These are phyloP conservation scores for Macropodus opercularis DNA, from an alignment of 2,797 vertebrate genomes.

Conservation along the genomic window DNA sequence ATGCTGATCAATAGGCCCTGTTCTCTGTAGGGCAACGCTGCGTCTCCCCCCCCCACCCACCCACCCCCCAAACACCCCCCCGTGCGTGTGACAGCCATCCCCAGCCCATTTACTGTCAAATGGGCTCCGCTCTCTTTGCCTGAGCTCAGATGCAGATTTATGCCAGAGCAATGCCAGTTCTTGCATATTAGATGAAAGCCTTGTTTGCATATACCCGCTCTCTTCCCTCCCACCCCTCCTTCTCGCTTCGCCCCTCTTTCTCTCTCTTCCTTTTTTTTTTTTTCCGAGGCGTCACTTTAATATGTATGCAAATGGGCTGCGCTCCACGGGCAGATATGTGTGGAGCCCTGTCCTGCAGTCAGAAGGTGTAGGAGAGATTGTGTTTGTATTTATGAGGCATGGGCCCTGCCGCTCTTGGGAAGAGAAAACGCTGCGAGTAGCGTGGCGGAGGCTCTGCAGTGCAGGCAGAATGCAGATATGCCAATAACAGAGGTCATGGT, in stretches of 20 bases:
- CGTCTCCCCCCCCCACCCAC: conserved; percentile 65
- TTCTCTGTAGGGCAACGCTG: conserved; percentile 66
- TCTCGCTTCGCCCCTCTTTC: conserved; percentile 62
- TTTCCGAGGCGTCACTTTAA: conserved; percentile 94
- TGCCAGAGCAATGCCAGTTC: conserved; percentile 80
- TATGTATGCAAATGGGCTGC: conserved; percentile 96
- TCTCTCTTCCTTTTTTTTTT: conserved; percentile 92
- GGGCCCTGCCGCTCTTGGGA: conserved; percentile 76
- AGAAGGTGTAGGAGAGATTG: conserved; percentile 84
- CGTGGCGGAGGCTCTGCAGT: conserved; percentile 77
- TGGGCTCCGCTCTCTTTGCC: conserved; percentile 73
- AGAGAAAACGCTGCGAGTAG: conserved; percentile 70
- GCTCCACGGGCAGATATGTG: conserved; percentile 88
- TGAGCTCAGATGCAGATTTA: conserved; percentile 83
- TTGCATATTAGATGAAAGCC: conserved; percentile 86
- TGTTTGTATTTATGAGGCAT: conserved; percentile 84
- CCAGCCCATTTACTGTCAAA: conserved; percentile 79
- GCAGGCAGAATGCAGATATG: conserved; percentile 80
- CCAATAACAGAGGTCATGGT: conserved; percentile 79
- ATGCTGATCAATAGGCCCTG: conserved; percentile 67
- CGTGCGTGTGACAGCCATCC: conserved; percentile 73
- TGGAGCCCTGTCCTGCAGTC: conserved; percentile 89
- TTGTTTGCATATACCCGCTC: conserved; percentile 83
- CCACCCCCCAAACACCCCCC: too few species aligned
- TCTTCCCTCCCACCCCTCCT: conserved; percentile 34